Conservation (phyloP, 1,140 invertebrate genomes). For the Drosophila busckii region DNA sequence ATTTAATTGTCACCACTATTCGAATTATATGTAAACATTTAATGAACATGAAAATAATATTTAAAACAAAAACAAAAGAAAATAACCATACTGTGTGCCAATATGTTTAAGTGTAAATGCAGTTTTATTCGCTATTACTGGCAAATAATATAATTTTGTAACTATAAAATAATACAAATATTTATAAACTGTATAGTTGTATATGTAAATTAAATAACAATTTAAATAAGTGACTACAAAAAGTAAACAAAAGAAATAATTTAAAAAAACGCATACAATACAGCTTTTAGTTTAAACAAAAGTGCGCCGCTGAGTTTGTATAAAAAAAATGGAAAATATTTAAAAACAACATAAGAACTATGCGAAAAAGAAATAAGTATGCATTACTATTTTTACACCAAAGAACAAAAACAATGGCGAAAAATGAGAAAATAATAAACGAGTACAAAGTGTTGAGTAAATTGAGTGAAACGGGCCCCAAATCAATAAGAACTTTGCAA, state of each 20-base stretch:
- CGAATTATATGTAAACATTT: conserved; percentile 11
- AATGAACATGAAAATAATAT: conserved; percentile 2
- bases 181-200: conserved; percentile 53
- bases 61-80: neutral
- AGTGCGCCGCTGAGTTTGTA: conserved; percentile 63
- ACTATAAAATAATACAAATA: conserved; percentile 23
- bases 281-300: conserved; percentile 32
- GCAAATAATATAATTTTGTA: conserved; percentile 13
- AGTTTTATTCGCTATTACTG: conserved; percentile 27
- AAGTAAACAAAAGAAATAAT: conserved; percentile 7
- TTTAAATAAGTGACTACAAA: conserved; percentile 13
- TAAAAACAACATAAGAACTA: conserved; percentile 9
- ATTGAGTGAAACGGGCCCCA: conserved; percentile 32
- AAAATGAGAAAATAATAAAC: conserved; percentile 34
- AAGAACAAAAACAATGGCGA: conserved; percentile 26
- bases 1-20: conserved; percentile 14
- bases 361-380: conserved; percentile 11
- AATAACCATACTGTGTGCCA: conserved; percentile 56
- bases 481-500: conserved; percentile 6
- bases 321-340: conserved; percentile 26
- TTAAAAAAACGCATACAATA: conserved; percentile 6
- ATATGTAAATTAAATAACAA: conserved; percentile 43
- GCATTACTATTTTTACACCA: conserved; percentile 75
- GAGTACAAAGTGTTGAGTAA: conserved; percentile 62
- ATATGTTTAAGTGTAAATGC: conserved; percentile 57